Conservation (phyloP, 2,797 vertebrate species). For the Chromis chromis region DNA sequence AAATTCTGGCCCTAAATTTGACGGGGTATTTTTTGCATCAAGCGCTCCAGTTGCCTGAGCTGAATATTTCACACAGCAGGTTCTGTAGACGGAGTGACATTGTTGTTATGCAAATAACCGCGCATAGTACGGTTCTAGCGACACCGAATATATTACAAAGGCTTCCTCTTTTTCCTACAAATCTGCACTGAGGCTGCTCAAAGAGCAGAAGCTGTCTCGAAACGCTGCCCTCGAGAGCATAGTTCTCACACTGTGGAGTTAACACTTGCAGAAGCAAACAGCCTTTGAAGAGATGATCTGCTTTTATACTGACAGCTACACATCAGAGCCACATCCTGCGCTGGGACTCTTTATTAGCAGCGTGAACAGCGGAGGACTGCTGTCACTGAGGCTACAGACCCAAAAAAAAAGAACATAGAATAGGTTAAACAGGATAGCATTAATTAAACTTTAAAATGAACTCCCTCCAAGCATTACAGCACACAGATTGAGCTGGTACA, state of each 20-base stretch:
- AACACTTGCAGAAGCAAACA: constrained; percentile 22
- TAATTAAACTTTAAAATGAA: neutral
- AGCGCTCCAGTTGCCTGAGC: neutral
- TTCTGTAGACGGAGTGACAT: constrained; percentile 14
- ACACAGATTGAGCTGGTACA: neutral
- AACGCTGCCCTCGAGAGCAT: neutral
- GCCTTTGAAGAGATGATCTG: constrained; percentile 13
- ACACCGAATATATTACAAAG: constrained; percentile 26
- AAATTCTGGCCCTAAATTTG: no score
- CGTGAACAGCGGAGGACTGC: constrained; percentile 6
- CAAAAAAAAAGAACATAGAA: neutral
- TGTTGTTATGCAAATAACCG: constrained; percentile 41
- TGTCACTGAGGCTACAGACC: neutral
- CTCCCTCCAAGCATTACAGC: neutral
- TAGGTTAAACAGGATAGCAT: neutral
- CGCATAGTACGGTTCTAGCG: neutral
- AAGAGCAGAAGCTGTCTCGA: constrained; percentile 4
- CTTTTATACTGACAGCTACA: constrained; percentile 21
- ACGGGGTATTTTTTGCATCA: no score
- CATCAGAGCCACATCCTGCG: constrained; percentile 32
- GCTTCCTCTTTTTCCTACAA: constrained; percentile 14
- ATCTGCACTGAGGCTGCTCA: constrained; percentile 20
- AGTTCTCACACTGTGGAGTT: neutral
- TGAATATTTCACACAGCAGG: constrained; percentile 36
- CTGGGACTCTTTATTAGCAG: constrained; percentile 5